Conservation (phyloP, 2,888 invertebrate genomes). For the Tiliacea aurago region DNA sequence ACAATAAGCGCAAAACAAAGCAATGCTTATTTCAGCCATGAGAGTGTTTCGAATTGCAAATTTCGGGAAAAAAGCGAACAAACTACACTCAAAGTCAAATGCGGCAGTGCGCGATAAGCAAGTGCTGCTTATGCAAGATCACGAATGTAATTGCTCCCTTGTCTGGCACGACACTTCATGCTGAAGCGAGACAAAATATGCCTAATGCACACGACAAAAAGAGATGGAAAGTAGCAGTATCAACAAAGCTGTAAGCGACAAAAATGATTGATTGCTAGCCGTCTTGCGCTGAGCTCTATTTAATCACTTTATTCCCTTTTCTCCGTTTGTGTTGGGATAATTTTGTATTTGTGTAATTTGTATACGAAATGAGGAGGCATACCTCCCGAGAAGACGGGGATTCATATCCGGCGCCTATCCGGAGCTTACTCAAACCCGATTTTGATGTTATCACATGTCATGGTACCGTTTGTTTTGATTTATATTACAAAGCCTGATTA, state of each 20-base stretch:
- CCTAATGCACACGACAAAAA: constrained; percentile 72
- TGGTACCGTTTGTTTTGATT: constrained; percentile 76
- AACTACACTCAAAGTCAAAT: constrained; percentile 89
- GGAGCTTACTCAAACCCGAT: constrained; percentile 78
- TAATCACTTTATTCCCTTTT: constrained; percentile 91
- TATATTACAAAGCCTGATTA: constrained; percentile 74
- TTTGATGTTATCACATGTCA: constrained; percentile 85
- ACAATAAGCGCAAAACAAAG: constrained; percentile 74
- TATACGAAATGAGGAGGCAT: constrained; percentile 88
- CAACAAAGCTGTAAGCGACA: constrained; percentile 89
- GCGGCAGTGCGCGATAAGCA: constrained; percentile 89
- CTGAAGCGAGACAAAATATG: constrained; percentile 83
- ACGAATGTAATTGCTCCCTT: constrained; percentile 91
- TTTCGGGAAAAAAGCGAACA: constrained; percentile 87
- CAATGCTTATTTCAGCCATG: constrained; percentile 79
- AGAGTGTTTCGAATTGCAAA: constrained; percentile 89
- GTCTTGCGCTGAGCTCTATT: constrained; percentile 91
- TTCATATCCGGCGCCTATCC: constrained; percentile 85
- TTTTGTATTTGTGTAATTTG: constrained; percentile 91
- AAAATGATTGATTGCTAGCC: constrained; percentile 91
- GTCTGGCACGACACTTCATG: constrained; percentile 90
- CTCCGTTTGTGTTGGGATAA: constrained; percentile 90
- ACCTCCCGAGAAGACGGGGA: constrained; percentile 81
- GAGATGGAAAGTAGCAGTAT: constrained; percentile 78
- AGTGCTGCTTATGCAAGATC: constrained; percentile 91